Base-by-base conservation (phyloP, 2,113 vertebrate genomes). In the Panthera uncia region DNA sequence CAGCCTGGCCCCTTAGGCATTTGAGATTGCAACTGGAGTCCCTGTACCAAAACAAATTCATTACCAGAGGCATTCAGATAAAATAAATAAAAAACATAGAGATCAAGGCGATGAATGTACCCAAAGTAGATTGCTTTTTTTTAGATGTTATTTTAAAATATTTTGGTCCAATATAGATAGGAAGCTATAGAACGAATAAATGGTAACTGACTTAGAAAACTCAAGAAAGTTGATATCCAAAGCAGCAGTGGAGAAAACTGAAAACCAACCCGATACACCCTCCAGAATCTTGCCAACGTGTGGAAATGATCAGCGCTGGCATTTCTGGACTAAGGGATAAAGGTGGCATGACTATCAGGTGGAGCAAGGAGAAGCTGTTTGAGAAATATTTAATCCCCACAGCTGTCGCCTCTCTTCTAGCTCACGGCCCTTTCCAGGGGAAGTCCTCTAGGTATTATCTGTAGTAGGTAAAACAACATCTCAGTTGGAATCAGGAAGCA, bases 151-250 rank as follows among this genome's bases (percentile, higher is more conserved):
- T 50, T 55, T 86, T 50, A 9, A 74, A 79, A 33, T 48, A 15
- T 66, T 69, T 78, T 79, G 8, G 41, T 41, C 57, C 38, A 38
- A 38, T 38, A 38, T 38, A 41, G 31, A 74, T 38, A 84, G 36
- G 18, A 81, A 84, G 48, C 50, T 57, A 16, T 68, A 83, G 31
- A 69, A 5, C 45, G 74, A 90, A 65, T 36, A 48, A 84, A 80
- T 55, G n/a, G 41, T 29, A 66, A 96, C n/a, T 73, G 83, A 63
- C 68, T 90, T 84, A 33, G 38, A 84, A 96, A 91, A 93, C 9
- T 15, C 81, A 68, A 78, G 65, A 71, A 88, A 48, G 25, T 94
- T 83, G 41, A 90, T 82, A 91, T 38, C 11, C 80, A 96, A 87
- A 91, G n/a, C 19, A 52, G n/a, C 78, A 82, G 65, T 21, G 14